Percentiles rank a stretch among this genome's conserved stretches.
These are phyloP conservation scores for Miichthys miiuy DNA, from an alignment of 2,797 vertebrate species.

Conservation along the genomic window DNA sequence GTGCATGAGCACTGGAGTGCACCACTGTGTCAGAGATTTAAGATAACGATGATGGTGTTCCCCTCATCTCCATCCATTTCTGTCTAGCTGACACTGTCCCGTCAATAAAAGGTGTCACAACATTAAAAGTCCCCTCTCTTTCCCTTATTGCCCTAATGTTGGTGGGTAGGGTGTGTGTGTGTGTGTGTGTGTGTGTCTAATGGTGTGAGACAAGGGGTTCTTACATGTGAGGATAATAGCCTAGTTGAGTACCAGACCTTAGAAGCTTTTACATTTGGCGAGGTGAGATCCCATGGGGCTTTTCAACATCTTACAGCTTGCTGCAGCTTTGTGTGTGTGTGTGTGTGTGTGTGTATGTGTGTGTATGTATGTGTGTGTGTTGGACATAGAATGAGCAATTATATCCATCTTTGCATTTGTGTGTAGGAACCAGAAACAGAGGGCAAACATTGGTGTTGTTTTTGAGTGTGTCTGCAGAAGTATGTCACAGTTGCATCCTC, in stretches of 20 bases:
- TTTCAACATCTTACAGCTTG: constrained; percentile 25
- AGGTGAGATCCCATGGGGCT: constrained; percentile 55
- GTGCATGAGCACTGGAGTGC: background rate
- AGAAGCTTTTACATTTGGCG: constrained; percentile 52
- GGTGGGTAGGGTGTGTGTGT: constrained; percentile 6
- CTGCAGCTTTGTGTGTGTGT: background rate
- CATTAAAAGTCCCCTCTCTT: constrained; percentile 31
- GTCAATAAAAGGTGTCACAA: constrained; percentile 48
- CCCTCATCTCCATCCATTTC: background rate
- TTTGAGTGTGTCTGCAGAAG: background rate
- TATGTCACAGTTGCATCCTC: constrained; percentile 10
- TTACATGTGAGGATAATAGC: constrained; percentile 39
- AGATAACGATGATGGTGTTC: constrained; percentile 22
- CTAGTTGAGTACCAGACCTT: constrained; percentile 35
- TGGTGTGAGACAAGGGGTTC: constrained; percentile 33
- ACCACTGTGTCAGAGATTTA: constrained; percentile 1
- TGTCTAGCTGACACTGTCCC: constrained; percentile 1
- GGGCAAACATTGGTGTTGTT: background rate
- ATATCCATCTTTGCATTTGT: constrained; percentile 6
- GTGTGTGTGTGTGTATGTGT: background rate
- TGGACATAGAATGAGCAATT: background rate
- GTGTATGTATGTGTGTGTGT: background rate
- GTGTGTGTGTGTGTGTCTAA: constrained; percentile 33
- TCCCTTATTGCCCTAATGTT: constrained; percentile 6
- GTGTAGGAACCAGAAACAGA: background rate